Percentiles rank a stretch among this genome's conserved stretches.
phyloP scores from a whole-genome alignment of 2,113 vertebrate species.

The Micronisus gabar region DNA sequence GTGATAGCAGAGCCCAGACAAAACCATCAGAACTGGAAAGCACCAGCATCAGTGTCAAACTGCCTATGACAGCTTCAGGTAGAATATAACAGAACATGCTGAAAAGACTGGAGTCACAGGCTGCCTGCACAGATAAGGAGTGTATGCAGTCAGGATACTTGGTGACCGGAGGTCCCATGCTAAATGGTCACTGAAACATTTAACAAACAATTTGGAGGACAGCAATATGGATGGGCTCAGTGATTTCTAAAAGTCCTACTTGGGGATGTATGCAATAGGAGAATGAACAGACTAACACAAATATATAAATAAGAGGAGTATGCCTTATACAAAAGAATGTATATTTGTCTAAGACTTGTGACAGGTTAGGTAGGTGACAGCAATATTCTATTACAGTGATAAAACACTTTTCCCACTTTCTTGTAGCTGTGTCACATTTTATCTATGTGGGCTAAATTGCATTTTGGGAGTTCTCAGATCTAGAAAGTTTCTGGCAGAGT shows the following conservation, averaged over 20 bases:
- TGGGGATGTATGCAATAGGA: not conserved
- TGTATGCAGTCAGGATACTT: not conserved
- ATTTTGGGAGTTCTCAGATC: not conserved
- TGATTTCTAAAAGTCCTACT: not conserved
- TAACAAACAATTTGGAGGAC: not conserved
- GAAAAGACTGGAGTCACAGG: not conserved
- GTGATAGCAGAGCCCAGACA: slow-evolving; percentile 64
- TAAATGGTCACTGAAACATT: not conserved
- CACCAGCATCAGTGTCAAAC: slow-evolving; percentile 57
- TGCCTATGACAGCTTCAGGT: slow-evolving; percentile 89
- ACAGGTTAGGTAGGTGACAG: not conserved
- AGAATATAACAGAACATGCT: not conserved
- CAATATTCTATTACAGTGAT: not conserved
- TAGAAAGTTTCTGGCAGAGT: not conserved
- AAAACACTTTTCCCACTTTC: not conserved
- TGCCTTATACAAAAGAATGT: not conserved
- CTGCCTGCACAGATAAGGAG: not conserved
- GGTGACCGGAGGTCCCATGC: not conserved
- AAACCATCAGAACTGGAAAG: slow-evolving; percentile 71
- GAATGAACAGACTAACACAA: not conserved
- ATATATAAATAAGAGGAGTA: not conserved
- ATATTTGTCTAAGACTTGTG: not conserved
- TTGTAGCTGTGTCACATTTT: not conserved
- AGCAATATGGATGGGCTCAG: not conserved
- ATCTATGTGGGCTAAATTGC: not conserved